Evolutionary conservation across 2,888 invertebrate species (phyloP), one percentile per base, ranked within the genome.

Genomic region (Ariolimax columbianus): DNA sequence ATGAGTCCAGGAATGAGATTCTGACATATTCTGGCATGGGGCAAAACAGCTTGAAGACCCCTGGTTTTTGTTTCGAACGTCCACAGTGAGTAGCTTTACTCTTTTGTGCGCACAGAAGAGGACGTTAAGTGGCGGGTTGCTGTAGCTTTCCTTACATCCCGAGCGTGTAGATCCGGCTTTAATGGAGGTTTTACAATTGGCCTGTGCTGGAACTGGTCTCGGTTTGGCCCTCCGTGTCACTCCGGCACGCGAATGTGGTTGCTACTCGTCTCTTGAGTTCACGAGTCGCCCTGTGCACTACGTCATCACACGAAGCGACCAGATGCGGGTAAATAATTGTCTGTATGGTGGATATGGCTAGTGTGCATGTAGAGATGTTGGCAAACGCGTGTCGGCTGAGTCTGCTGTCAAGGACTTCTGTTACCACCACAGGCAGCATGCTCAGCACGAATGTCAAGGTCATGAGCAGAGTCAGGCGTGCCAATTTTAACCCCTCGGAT

Each of bases 251-350:
- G 73, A 36, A 59, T 11, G 47, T 23, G 23, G 36, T 36, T 47
- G 47, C 51, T 26, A 83, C 43, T 33, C 78, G 36, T 26, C 23
- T 75, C 79, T 88, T 87, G 43, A 89, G 83, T 66, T 86, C 83
- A 33, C 83, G 82, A 7, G 91, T 89, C 1, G 91, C 90, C 59
- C 88, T 89, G 87, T 91, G 89, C 33, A 92, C 89, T 72, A 86
- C 86, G 26, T 84, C 83, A 82, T 92, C 91, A 83, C 90, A 90
- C 84, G 91, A 91, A 72, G 90, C 90, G 70, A 92, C 86, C n/a
- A 92, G 88, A 75, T 91, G 90, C 19, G 92, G 92, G 78, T 90
- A 92, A 75, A 92, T 90, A 87, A 92, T 89, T 17, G 91, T 91
- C 87, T 92, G 91, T 14, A 91, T 87, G 38, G 89, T 86, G 23